Percentiles rank a stretch among this genome's conserved stretches.
phyloP scores from a whole-genome alignment of 2,888 invertebrate species.

The Cataglyphis rosenhaueri region DNA sequence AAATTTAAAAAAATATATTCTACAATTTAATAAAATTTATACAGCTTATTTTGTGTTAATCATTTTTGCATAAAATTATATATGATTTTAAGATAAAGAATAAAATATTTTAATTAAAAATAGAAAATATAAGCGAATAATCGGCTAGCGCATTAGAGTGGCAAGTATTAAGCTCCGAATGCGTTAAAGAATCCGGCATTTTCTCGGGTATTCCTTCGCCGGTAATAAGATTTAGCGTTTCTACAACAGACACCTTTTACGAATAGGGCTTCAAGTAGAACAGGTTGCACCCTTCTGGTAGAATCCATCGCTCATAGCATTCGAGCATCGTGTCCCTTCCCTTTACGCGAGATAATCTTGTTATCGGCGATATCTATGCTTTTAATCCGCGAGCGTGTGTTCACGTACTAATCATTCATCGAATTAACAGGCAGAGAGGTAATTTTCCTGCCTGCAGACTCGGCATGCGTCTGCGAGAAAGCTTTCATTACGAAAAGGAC shows the following conservation, averaged over 20 bases:
- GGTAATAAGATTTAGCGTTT: constrained; percentile 79
- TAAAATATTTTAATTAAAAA: neutral
- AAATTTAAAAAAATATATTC: neutral
- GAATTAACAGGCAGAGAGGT: constrained; percentile 59
- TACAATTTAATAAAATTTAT: neutral
- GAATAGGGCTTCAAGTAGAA: constrained; percentile 82
- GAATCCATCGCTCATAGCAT: constrained; percentile 51
- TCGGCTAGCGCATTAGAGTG: neutral
- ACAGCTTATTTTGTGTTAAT: neutral
- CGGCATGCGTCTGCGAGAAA: constrained; percentile 20
- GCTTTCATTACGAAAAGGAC: constrained; percentile 34
- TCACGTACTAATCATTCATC: constrained; percentile 77
- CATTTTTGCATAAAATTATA: neutral
- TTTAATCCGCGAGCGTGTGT: constrained; percentile 77
- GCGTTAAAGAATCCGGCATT: constrained; percentile 49
- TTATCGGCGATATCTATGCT: constrained; percentile 81
- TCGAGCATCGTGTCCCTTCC: constrained; percentile 44
- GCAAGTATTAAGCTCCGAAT: constrained; percentile 21
- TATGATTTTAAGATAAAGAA: neutral
- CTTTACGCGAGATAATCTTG: constrained; percentile 80
- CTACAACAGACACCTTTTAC: constrained; percentile 72
- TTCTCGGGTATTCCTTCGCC: constrained; percentile 65
- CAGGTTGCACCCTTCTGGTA: constrained; percentile 62
- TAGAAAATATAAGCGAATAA: neutral
- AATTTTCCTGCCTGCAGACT: constrained; percentile 38